A percentile compares a stretch with the other conserved stretches of the same genome.
These are phyloP conservation scores for Sacculina carcini DNA, from an alignment of 2,888 invertebrate genomes.

Conservation along the genomic window DNA sequence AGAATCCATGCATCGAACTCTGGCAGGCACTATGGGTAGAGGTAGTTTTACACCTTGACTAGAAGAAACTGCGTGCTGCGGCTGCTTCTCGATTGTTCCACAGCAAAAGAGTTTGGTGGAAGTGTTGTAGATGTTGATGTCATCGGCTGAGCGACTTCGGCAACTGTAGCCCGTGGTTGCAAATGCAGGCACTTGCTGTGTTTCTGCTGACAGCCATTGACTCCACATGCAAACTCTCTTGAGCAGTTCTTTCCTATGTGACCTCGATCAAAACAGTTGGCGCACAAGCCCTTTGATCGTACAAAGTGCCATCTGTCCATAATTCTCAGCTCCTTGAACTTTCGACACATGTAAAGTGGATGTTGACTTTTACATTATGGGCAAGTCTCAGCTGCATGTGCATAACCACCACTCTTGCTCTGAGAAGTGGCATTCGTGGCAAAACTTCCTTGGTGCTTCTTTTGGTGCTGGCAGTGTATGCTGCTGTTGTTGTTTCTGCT, in stretches of 20 bases:
- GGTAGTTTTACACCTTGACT: neutral
- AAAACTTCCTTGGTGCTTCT: too few species aligned
- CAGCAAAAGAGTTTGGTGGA: neutral
- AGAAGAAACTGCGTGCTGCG: neutral
- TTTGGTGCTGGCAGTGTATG: too few species aligned
- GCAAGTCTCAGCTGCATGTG: too few species aligned
- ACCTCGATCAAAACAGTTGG: conserved; percentile 3
- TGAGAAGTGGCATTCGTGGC: too few species aligned
- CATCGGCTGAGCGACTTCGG: neutral
- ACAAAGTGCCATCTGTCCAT: neutral
- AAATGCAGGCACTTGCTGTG: too few species aligned
- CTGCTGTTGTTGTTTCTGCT: too few species aligned
- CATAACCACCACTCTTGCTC: too few species aligned
- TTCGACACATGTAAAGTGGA: neutral
- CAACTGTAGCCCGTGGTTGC: neutral
- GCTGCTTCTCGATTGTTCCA: neutral
- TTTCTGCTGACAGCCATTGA: conserved; percentile 4
- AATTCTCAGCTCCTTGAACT: neutral
- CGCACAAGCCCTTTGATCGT: neutral
- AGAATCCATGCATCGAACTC: neutral
- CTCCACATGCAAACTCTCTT: neutral
- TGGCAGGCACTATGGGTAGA: neutral
- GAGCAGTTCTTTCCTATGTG: neutral
- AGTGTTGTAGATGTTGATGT: neutral
- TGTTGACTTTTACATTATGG: neutral